Conservation (phyloP, 2,888 invertebrate genomes). For the Meghimatium bilineatum region DNA sequence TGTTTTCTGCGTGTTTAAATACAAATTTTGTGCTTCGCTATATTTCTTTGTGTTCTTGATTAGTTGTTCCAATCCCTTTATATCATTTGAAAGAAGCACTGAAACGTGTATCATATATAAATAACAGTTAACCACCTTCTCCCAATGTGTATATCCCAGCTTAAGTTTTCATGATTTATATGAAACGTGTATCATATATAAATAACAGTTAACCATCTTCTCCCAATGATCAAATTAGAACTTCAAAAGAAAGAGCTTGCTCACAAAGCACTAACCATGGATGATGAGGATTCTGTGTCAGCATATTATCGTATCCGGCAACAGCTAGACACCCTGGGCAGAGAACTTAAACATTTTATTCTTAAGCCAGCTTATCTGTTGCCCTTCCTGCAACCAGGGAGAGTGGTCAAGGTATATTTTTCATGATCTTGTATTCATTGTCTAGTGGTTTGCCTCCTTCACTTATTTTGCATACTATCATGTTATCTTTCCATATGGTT, state of each 20-base stretch:
- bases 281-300: conserved; percentile 86
- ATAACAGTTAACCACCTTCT: background rate
- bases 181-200: background rate
- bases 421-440: no score
- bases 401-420: conserved; percentile 88
- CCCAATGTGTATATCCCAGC: no score
- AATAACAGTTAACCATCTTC: background rate
- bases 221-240: conserved; percentile 58
- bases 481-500: no score
- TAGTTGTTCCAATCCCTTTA: no score
- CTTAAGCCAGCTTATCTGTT: conserved; percentile 91
- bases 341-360: conserved; percentile 87
- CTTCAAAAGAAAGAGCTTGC: conserved; percentile 69
- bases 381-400: conserved; percentile 95
- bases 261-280: conserved; percentile 79
- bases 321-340: conserved; percentile 86
- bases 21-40: no score
- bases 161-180: no score
- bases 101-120: background rate
- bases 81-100: no score
- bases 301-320: conserved; percentile 90
- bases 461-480: no score
- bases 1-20: no score
- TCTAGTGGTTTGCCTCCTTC: no score
- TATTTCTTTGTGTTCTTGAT: no score